Evolutionary conservation across 2,888 invertebrate species (phyloP), one percentile per base, ranked within the genome.

Genomic region (Alcis repandata): DNA sequence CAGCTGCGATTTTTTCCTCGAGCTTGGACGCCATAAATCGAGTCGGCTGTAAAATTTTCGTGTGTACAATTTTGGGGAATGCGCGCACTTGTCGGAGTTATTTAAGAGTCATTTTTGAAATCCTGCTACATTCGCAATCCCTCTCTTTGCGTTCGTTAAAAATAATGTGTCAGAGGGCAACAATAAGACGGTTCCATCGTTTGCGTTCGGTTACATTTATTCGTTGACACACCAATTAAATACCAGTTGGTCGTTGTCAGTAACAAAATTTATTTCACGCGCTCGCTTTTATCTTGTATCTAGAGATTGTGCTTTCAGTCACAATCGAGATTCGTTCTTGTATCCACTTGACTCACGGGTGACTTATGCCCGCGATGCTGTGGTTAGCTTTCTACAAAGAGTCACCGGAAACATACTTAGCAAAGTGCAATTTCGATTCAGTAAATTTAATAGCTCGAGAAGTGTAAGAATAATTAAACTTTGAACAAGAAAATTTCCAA

Each of bases 241-340:
- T 86, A 84, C 77, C 82, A 87, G 80, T 88, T 84, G 83, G 79
- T 85, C 80, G 79, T 75, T 79, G 78, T 77, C 79, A 80, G 86
- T 85, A 86, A 85, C 84, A 85, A 86, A 87, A 89, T 88, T 86
- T 88, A 88, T 88, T 90, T 88, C 81, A 79, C 87, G 84, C 86
- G 78, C 76, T 83, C 82, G 76, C 83, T 78, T 82, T 88, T 89
- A 90, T 91, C 90, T 89, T 90, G 87, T 87, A 91, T 91, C 87
- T 77, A 70, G 75, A 85, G 79, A 89, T 89, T 90, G 87, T 91
- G 88, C 85, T 87, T 88, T 85, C 79, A 82, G 81, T 82, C 88
- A 88, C 87, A 87, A 87, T 85, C 80, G 85, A 82, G 73, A 78
- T 78, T 84, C 78, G 81, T 79, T 80, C 81, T 86, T 86, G 83